Conservation (phyloP, 2,797 vertebrate genomes). For the Prunella strophiata region DNA sequence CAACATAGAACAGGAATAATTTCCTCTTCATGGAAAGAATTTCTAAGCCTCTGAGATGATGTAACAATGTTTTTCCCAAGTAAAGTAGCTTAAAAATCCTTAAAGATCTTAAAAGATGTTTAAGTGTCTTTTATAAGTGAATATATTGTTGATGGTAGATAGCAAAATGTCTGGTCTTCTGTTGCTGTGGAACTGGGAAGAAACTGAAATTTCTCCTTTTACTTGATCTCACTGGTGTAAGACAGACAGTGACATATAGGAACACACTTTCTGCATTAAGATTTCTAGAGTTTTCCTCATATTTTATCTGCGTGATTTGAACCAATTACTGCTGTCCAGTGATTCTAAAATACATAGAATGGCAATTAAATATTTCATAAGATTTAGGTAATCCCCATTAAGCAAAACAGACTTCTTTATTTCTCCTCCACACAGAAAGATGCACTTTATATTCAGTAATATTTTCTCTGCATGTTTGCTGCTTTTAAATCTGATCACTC, state of each 20-base stretch:
- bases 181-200: slow-evolving; percentile 1
- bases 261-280: neutral
- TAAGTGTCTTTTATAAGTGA: neutral
- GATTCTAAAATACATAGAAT: neutral
- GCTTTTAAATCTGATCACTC: neutral
- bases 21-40: neutral
- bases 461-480: neutral
- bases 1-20: neutral
- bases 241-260: neutral
- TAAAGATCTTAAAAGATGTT: neutral
- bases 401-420: neutral
- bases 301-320: neutral
- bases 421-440: neutral
- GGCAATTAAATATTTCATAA: neutral
- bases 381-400: neutral
- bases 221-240: neutral
- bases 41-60: neutral
- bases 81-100: neutral
- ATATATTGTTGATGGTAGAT: neutral
- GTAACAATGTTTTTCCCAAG: neutral
- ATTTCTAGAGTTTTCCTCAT: neutral
- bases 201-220: neutral
- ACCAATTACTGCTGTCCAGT: neutral
- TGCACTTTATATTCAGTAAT: neutral
- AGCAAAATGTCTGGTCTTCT: neutral